Conservation (phyloP, 2,113 vertebrate genomes). For the Eurystomus gularis region DNA sequence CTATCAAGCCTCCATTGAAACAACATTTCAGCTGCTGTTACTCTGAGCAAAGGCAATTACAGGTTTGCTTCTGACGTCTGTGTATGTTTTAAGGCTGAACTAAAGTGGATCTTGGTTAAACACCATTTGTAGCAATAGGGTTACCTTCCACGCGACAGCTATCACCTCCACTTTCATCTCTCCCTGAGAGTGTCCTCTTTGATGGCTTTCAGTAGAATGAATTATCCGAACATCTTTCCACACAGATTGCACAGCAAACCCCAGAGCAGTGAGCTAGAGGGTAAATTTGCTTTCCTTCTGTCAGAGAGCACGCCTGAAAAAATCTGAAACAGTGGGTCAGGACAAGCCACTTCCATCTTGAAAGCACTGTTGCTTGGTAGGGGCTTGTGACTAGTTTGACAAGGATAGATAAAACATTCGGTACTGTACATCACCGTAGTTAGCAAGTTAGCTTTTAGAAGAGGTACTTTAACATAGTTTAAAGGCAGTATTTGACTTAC, state of each 20-base stretch:
- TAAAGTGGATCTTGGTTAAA: neutral
- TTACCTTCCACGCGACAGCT: neutral
- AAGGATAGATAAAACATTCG: neutral
- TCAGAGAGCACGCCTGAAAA: neutral
- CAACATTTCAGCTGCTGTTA: neutral
- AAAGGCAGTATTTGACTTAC: neutral
- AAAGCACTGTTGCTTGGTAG: neutral
- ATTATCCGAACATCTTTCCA: neutral
- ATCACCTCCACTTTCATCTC: neutral
- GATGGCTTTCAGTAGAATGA: slow-evolving; percentile 1
- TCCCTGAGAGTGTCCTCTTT: neutral
- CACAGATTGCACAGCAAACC: neutral
- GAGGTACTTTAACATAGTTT: slow-evolving; percentile 9
- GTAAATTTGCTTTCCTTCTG: slow-evolving; percentile 13
- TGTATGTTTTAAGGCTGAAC: neutral
- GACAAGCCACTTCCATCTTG: slow-evolving; percentile 7
- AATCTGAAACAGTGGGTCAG: slow-evolving; percentile 8
- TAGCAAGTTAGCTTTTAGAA: slow-evolving; percentile 13
- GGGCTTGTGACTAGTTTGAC: neutral
- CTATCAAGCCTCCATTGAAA: neutral
- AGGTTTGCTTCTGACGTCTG: neutral
- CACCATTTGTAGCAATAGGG: neutral
- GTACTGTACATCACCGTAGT: neutral
- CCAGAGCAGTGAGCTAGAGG: neutral
- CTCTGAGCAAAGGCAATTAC: neutral